Base-by-base conservation (phyloP, 2,797 vertebrate species). In the Clarias pachynema region DNA sequence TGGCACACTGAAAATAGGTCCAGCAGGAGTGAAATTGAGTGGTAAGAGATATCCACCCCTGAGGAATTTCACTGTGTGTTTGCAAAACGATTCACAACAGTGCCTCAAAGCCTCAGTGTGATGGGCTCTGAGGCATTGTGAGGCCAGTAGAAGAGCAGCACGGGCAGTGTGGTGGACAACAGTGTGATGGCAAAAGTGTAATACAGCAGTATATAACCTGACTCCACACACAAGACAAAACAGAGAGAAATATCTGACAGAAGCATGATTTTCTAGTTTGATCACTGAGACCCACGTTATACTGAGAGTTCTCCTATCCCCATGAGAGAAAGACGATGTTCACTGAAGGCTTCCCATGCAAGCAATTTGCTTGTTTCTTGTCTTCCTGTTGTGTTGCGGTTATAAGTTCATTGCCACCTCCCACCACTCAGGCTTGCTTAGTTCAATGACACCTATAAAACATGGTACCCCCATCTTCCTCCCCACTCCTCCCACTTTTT, bases 341-440 rank as follows among this genome's bases (percentile, higher is more conserved):
- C 92, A 90, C 91, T 86, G 90, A 92, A 92, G 92, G 91, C 91
- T 94, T 53, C 92, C 92, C 87, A 92, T 92, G 92, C 94, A 94
- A 94, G 90, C 93, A 94, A 93, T 95, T 94, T 95, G 93, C 93
- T 95, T 94, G 93, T 95, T 94, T 95, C 94, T 95, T 94, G 93
- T 93, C 93, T 94, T 92, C 91, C 90, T 91, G 92, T 95, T 94
- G 94, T 93, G 94, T 93, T 89, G 87, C 86, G 90, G 94, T 94
- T 94, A 94, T n/a, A 93, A 94, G 92, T 95, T 94, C 93, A 95
- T 92, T 93, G 94, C 93, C 90, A 89, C 88, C 90, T 88, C 89
- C 90, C 91, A 86, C 90, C 91, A 93, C 92, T 91, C 87, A 85
- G 89, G 84, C 92, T 92, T 92, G 91, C 91, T 93, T 90, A 90